These are phyloP conservation scores for Acipenser transmontanus DNA, from an alignment of 2,797 vertebrate genomes.

Conservation along the genomic window DNA sequence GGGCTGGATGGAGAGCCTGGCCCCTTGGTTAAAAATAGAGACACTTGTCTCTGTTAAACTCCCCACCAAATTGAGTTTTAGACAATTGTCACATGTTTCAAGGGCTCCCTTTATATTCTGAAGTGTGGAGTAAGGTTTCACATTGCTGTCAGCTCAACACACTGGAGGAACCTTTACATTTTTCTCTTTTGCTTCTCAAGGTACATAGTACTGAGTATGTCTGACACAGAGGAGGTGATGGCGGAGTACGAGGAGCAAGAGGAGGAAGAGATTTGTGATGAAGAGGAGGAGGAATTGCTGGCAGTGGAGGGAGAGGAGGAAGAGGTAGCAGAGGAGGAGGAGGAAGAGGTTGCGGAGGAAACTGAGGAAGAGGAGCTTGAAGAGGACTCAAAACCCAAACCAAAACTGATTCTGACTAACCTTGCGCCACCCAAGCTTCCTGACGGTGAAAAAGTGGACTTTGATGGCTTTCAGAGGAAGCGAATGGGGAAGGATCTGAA, in stretches of 20 bases:
- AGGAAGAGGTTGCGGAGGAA: slow-evolving; percentile 2
- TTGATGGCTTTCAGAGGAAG: slow-evolving; percentile 71
- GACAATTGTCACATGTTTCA: slow-evolving; percentile 46
- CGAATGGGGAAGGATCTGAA: slow-evolving; percentile 67
- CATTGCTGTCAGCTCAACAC: too few species aligned
- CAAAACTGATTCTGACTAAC: slow-evolving; percentile 53
- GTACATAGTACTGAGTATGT: slow-evolving; percentile 45
- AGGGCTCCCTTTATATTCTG: slow-evolving; percentile 34
- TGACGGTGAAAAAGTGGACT: slow-evolving; percentile 69
- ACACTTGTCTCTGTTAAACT: slow-evolving; percentile 55
- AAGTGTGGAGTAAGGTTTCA: too few species aligned
- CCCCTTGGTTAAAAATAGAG: slow-evolving; percentile 56
- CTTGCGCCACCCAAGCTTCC: slow-evolving; percentile 66
- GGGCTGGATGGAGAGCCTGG: slow-evolving; percentile 32
- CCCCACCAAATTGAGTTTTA: slow-evolving; percentile 34
- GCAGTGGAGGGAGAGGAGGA: slow-evolving; percentile 5
- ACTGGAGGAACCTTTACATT: too few species aligned
- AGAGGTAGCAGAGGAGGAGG: slow-evolving; percentile 28
- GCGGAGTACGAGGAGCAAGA: slow-evolving; percentile 23
- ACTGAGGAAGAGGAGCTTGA: slow-evolving; percentile 18
- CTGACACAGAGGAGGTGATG: slow-evolving; percentile 41
- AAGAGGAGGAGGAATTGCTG: slow-evolving; percentile 15
- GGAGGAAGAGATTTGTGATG: slow-evolving; percentile 14
- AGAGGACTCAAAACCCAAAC: slow-evolving; percentile 46
- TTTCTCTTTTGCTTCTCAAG: neutral